A percentile compares a stretch with the other conserved stretches of the same genome.
Conservation (phyloP, 1,140 invertebrate species). For the Tetramorium parvispinum region DNA sequence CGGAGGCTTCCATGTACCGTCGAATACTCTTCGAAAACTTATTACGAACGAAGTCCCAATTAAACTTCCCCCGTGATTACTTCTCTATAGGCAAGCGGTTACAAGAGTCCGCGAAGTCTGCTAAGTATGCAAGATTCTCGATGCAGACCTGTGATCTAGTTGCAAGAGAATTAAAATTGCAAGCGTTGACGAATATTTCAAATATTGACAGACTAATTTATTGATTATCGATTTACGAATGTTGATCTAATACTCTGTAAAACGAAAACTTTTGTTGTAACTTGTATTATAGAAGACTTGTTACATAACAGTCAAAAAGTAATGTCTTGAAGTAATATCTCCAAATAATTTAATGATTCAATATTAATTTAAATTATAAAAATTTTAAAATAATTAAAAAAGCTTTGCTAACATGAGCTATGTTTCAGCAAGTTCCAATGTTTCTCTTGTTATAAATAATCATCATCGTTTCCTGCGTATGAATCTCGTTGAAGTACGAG, state of each 20-base stretch:
- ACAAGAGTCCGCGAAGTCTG: constrained; percentile 30
- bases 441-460: not conserved
- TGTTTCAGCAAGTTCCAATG: not conserved
- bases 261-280: not conserved
- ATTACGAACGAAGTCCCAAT: constrained; percentile 60
- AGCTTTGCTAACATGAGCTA: not conserved
- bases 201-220: not conserved
- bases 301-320: not conserved
- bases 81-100: constrained; percentile 37
- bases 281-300: not conserved
- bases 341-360: not conserved
- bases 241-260: not conserved
- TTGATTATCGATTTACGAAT: constrained; percentile 1
- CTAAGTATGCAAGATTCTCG: constrained; percentile 40
- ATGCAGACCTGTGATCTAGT: constrained; percentile 9
- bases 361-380: not conserved
- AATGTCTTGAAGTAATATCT: not conserved
- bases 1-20: constrained; percentile 32
- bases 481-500: not conserved
- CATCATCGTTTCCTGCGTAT: not conserved
- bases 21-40: constrained; percentile 56
- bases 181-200: constrained; percentile 23
- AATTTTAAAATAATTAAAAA: too few relatives aligned
- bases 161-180: constrained; percentile 16
- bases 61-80: constrained; percentile 60